Conservation (phyloP, 2,888 invertebrate species). For the Agriotes lineatus region DNA sequence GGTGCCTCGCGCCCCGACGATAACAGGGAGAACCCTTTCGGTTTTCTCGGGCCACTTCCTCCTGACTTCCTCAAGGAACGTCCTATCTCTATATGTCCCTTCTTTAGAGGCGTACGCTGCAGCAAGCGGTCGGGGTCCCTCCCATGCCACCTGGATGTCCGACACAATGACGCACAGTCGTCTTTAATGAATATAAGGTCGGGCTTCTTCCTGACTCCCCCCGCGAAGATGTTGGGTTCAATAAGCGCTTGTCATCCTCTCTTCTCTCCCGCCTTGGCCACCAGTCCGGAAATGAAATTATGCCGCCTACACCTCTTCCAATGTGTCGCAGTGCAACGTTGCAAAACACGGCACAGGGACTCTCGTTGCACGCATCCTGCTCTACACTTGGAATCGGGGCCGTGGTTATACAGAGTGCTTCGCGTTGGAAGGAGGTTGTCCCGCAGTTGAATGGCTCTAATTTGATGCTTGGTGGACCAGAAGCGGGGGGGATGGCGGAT, state of each 20-base stretch:
- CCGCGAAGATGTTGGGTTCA: constrained; percentile 47
- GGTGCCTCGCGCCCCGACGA: constrained; percentile 44
- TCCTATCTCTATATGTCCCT: background rate
- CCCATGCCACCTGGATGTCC: constrained; percentile 44
- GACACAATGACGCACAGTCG: background rate
- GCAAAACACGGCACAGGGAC: constrained; percentile 38
- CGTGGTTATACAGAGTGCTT: background rate
- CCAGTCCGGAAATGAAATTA: too few relatives aligned
- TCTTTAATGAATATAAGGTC: constrained; percentile 39
- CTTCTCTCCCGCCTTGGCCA: too few relatives aligned
- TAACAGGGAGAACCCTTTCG: too few relatives aligned
- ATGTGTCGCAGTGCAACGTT: constrained; percentile 28
- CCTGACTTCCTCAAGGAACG: background rate
- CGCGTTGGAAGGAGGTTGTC: too few relatives aligned
- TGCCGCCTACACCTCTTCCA: too few relatives aligned
- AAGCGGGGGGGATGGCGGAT: too few relatives aligned
- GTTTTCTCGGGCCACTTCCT: constrained; percentile 1
- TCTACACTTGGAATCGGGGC: background rate
- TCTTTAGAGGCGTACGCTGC: constrained; percentile 27
- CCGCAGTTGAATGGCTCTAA: too few relatives aligned
- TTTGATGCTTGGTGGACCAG: too few relatives aligned
- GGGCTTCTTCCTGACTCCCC: constrained; percentile 49
- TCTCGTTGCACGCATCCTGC: background rate
- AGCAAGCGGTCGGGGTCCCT: constrained; percentile 20
- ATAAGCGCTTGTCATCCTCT: constrained; percentile 37